Base-by-base conservation (phyloP, 2,888 invertebrate species). In the Calephelis perditalis region DNA sequence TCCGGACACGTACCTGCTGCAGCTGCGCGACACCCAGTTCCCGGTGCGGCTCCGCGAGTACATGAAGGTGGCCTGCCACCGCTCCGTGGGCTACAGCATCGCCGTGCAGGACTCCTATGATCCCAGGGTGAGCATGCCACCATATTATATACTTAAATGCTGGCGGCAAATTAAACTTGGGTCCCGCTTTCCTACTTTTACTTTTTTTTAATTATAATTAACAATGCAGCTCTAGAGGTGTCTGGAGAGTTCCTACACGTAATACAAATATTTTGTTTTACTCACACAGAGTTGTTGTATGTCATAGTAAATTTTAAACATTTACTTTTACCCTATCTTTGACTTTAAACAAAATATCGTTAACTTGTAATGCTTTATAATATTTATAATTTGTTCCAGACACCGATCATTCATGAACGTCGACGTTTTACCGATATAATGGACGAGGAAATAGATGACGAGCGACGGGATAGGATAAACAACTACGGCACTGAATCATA, bases 361-460 rank as follows among this genome's bases (percentile, higher is more conserved):
- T 7, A 37, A 5, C 5, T 37, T 40, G 8, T 40, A 7, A 40
- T 7, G 40, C 6, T 40, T 8, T 40, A 8, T 40, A 40, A 26
- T 11, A 49, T 35, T 43, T 6, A 7, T 56, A 37, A 40, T 26
- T 35, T 3, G 63, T 58, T 52, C 3, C 77, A 96, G 96, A 94
- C 95, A 0, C 97, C 97, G 0, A 94, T 97, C 45, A 96, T 98
- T 73, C 94, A 96, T 58, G 98, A 98, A 82, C 92, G 98, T 64
- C 94, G 98, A 65, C 94, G 97, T 67, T 98, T 98, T 84, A 97
- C 96, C 2, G 98, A 98, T 79, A 94, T 98, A 11, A 97, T 98
- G 97, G 98, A 98, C 79, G 98, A 98, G 78, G 97, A 98, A 86
- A 97, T 98, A 65, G 97, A 97, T 72, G 97, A 97, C 81, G 97